A percentile compares a stretch with the other conserved stretches of the same genome.
Conservation (phyloP, 2,888 invertebrate species). For the Heliconius cydno region DNA sequence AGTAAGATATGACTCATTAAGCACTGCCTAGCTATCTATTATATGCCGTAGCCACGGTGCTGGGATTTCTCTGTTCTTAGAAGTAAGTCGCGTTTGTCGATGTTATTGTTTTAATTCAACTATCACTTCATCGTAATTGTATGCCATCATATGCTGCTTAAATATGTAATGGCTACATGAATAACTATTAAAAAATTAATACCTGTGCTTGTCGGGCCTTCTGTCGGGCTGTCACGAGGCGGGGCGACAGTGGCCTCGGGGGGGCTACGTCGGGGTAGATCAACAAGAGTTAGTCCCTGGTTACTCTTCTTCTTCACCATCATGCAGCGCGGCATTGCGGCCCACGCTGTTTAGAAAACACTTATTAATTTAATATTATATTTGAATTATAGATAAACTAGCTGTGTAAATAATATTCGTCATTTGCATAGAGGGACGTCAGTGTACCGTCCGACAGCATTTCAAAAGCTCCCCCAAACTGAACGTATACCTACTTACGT, state of each 20-base stretch:
- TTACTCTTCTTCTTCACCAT: constrained; percentile 87
- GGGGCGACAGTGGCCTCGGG: constrained; percentile 85
- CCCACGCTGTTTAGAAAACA: constrained; percentile 58
- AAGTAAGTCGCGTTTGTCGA: too few species aligned
- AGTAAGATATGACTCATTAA: too few species aligned
- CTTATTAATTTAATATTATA: neutral
- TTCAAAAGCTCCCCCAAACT: constrained; percentile 11
- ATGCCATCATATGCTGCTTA: too few species aligned
- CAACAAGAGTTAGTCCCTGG: constrained; percentile 72
- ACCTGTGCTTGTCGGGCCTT: constrained; percentile 64
- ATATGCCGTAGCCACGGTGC: too few species aligned
- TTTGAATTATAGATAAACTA: neutral
- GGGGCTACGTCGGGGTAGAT: constrained; percentile 78
- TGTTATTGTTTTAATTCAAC: too few species aligned
- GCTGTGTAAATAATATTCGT: neutral
- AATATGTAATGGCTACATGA: too few species aligned
- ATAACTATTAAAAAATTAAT: constrained; percentile 14
- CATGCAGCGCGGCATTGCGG: constrained; percentile 89
- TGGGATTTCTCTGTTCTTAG: too few species aligned
- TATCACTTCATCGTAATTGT: too few species aligned
- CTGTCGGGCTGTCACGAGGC: constrained; percentile 82
- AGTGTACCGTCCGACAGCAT: neutral
- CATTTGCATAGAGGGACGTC: constrained; percentile 4
- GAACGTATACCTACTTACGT: neutral
- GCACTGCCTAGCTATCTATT: too few species aligned